A percentile compares a stretch with the other conserved stretches of the same genome.
These are phyloP conservation scores for Notothenia coriiceps DNA, from an alignment of 2,113 vertebrate species.

Conservation along the genomic window DNA sequence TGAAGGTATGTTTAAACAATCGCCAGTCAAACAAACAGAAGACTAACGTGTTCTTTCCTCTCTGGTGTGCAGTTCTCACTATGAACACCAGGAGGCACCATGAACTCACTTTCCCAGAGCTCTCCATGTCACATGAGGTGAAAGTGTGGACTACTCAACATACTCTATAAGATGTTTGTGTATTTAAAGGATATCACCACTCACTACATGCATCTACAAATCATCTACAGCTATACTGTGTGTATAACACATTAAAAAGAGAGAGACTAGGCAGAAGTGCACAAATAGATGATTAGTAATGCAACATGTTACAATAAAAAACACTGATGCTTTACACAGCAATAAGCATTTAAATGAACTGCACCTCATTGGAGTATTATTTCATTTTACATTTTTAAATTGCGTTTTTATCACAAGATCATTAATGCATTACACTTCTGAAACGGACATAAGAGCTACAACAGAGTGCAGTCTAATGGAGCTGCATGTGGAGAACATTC, in stretches of 20 bases:
- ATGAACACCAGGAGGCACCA: conserved; percentile 66
- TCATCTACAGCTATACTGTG: not conserved
- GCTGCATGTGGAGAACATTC: not conserved
- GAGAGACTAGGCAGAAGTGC: not conserved
- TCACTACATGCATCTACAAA: not conserved
- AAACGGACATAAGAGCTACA: not conserved
- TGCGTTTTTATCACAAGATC: no score
- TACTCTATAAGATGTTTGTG: not conserved
- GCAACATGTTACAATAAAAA: not conserved
- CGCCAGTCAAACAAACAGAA: not conserved
- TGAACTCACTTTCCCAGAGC: not conserved
- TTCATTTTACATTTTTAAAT: no score
- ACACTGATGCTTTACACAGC: not conserved
- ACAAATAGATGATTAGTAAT: not conserved
- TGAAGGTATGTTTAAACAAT: not conserved
- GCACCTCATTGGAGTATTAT: not conserved
- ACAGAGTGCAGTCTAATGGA: not conserved
- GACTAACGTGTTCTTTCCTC: not conserved
- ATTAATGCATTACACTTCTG: not conserved
- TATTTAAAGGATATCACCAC: not conserved
- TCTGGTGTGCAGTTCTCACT: conserved; percentile 19
- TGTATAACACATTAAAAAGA: not conserved
- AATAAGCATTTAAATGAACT: not conserved
- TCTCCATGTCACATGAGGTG: conserved; percentile 23
- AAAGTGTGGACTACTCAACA: not conserved